phyloP scores from a whole-genome alignment of 64 coral and sea anemone species.

The Cladopsammia gracilis region DNA sequence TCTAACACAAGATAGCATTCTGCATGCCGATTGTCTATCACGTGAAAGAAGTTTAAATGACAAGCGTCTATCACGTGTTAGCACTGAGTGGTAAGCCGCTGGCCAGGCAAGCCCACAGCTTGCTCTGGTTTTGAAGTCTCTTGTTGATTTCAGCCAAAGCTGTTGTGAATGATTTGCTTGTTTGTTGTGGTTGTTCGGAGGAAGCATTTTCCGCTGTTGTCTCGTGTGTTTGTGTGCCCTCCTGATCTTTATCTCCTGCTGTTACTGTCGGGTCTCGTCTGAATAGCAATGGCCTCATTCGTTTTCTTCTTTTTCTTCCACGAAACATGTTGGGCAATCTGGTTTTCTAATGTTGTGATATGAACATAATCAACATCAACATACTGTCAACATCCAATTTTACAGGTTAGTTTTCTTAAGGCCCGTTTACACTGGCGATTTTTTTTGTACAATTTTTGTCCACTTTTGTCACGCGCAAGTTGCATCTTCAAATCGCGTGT shows the following conservation, averaged over 20 bases:
- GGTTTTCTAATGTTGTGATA: background rate
- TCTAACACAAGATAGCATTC: too few relatives aligned
- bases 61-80: background rate
- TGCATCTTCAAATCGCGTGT: too few relatives aligned
- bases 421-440: too few relatives aligned
- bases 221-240: background rate
- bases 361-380: background rate
- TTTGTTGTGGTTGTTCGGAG: background rate
- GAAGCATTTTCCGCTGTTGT: background rate
- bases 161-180: conserved; percentile 12
- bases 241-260: background rate
- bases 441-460: too few relatives aligned
- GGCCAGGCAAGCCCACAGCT: conserved; percentile 11
- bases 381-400: too few relatives aligned
- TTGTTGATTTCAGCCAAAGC: conserved; percentile 23
- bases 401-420: too few relatives aligned
- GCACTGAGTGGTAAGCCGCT: conserved; percentile 8
- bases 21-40: background rate
- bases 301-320: conserved; percentile 18
- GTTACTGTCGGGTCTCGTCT: background rate
- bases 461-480: too few relatives aligned
- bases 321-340: background rate
- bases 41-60: background rate
- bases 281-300: background rate
- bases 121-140: conserved; percentile 22